A percentile compares a stretch with the other conserved stretches of the same genome.
Evolutionary conservation across 2,113 vertebrate species (phyloP).

Genomic region (Silurus asotus): DNA sequence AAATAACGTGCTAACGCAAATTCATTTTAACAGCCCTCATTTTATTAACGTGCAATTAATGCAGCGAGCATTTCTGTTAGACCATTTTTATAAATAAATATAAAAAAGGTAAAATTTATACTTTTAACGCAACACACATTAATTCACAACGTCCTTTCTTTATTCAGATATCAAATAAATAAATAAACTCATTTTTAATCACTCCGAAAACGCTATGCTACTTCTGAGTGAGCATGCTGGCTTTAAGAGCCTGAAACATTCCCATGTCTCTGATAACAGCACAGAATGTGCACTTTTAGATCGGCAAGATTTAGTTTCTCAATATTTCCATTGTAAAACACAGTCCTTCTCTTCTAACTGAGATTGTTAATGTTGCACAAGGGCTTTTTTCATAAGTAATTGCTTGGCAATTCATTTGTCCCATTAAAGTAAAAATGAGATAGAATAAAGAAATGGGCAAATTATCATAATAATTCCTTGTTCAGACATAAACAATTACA

Average conservation of each 20-base stretch:
- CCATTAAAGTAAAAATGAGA: conserved; percentile 41
- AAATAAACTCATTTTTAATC: no score
- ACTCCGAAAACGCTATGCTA: neutral
- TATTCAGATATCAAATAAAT: no score
- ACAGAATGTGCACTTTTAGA: neutral
- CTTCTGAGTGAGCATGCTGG: neutral
- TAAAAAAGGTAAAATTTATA: no score
- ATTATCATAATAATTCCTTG: conserved; percentile 55
- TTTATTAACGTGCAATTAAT: no score
- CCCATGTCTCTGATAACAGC: neutral
- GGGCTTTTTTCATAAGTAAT: conserved; percentile 49
- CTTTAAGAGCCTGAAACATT: neutral
- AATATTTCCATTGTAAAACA: neutral
- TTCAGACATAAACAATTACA: conserved; percentile 49
- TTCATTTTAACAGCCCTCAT: no score
- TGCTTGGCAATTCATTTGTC: conserved; percentile 45
- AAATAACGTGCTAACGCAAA: no score
- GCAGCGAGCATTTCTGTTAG: no score
- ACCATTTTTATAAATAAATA: no score
- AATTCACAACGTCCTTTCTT: no score
- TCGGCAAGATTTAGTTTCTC: neutral
- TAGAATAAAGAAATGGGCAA: neutral
- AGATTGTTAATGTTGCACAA: conserved; percentile 23
- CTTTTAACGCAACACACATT: no score
- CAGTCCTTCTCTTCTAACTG: neutral